Evolutionary conservation across 1,140 invertebrate species (phyloP), one percentile per base, ranked within the genome.

Genomic region (Drosophila serrata): DNA sequence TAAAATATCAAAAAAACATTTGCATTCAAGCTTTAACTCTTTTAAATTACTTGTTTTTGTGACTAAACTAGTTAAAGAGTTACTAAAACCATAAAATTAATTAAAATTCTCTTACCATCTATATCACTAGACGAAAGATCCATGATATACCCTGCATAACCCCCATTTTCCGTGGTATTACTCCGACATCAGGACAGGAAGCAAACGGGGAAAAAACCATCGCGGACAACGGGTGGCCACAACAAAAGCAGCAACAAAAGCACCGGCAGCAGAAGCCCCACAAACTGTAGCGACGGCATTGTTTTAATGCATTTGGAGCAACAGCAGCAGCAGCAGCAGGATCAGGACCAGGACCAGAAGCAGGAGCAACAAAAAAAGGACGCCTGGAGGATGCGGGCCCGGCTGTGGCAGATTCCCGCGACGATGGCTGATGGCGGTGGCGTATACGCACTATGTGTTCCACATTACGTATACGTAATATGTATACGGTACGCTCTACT

Each of bases 301-400:
- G 85, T 88, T 88, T 90, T 88, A 81, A 88, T 88, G 86, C 86
- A 90, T 85, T 90, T 85, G 80, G 59, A 79, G 82, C 82, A 78
- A 35, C 81, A 59, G 58, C 19, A 37, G 27, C 31, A 33, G 22
- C 42, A 45, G 43, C 57, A 60, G 29, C 6, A 33, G 17, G n/a
- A 12, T 13, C 17, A 31, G 35, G 55, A 22, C 29, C 17, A 60
- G 12, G 17, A 33, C 56, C 40, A 35, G 40, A 22, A 35, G 40
- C 33, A 12, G 40, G 27, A 35, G 40, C 33, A 12, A 27, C 27
- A 29, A 55, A 63, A 63, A 59, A 59, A 33, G 29, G 37, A 7
- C 37, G 56, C 35, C 56, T 24, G 56, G 56, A 15, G 45, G 64
- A 72, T 72, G 64, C 49, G 43, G 64, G 51, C 33, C n/a, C 64